Evolutionary conservation across 2,797 vertebrate species (phyloP).

Genomic region (Leucoraja ocellata): DNA sequence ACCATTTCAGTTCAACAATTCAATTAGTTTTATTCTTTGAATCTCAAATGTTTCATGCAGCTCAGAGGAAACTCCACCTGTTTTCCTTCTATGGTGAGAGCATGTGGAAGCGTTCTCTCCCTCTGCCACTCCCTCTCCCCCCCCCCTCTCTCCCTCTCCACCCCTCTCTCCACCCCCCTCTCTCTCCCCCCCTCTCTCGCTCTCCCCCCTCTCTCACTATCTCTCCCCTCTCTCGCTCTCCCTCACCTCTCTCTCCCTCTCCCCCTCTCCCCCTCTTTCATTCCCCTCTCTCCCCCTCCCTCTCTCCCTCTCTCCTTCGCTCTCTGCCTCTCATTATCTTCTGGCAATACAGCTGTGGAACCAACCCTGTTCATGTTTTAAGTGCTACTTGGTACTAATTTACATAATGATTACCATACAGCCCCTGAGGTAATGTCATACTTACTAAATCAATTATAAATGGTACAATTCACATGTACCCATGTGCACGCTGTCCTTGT

Average conservation of each 20-base stretch:
- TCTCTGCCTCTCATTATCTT: background rate
- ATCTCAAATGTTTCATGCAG: background rate
- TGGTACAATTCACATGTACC: background rate
- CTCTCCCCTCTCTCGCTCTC: too few species aligned
- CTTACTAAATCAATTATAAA: background rate
- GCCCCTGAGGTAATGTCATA: background rate
- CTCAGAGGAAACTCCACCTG: background rate
- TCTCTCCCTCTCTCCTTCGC: background rate
- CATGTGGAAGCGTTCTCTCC: background rate
- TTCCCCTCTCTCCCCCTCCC: background rate
- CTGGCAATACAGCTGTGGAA: background rate
- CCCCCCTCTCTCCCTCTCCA: background rate
- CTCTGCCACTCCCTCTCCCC: background rate
- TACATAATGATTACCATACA: background rate
- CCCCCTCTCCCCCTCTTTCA: too few species aligned
- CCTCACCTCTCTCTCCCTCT: too few species aligned
- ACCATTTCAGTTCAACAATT: background rate
- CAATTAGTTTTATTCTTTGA: background rate
- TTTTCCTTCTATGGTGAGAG: background rate
- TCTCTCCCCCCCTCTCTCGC: too few species aligned
- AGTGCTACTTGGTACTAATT: background rate
- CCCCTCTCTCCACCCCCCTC: background rate
- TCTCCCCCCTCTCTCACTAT: too few species aligned
- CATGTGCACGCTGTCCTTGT: too few species aligned
- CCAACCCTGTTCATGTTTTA: background rate